Base-by-base conservation (phyloP, 2,113 vertebrate species). In the Octodon degus region DNA sequence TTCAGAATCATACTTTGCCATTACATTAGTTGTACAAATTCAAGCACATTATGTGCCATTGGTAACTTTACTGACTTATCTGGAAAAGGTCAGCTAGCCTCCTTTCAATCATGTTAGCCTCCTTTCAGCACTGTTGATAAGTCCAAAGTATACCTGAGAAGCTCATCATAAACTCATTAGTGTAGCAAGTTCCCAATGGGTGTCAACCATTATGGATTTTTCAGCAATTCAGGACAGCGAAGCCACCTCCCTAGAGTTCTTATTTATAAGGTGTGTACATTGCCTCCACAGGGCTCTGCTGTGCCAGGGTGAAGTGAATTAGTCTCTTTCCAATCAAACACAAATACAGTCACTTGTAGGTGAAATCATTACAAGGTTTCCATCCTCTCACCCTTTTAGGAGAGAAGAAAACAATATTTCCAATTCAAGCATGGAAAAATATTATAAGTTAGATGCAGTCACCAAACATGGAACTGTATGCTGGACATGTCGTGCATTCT, bases 401-500 rank as follows among this genome's bases (percentile, higher is more conserved):
- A 90, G 43, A 86, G 55, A 93, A 90, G 62, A 93, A 95, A 88
- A 85, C 4, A 65, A 50, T 47, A 68, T 70, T 92, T 95, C 53
- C 91, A 96, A n/a, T 94, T 96, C 96, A 95, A 96, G 62, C 53
- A 25, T 40, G 94, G 58, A 63, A 47, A 72, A 90, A 90, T 88
- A 27, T 88, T 72, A 53, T 94, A 93, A 92, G 72, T 40, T 79
- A 93, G 90, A 67, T 83, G 70, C 34, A 90, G 91, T 88, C 60
- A 87, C 62, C 37, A 83, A 82, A 86, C 53, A 40, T 94, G 47
- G 62, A 88, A 85, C 20, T 96, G 24, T 25, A 63, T 8, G 24
- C 24, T 25, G 7, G 24, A 7, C 24, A 25, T 25, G 62, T 10
- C 24, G 62, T 25, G 24, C 24, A 63, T 63, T 2, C 62, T 24